Conservation (phyloP, 2,888 invertebrate genomes). For the Keiferia lycopersicella region DNA sequence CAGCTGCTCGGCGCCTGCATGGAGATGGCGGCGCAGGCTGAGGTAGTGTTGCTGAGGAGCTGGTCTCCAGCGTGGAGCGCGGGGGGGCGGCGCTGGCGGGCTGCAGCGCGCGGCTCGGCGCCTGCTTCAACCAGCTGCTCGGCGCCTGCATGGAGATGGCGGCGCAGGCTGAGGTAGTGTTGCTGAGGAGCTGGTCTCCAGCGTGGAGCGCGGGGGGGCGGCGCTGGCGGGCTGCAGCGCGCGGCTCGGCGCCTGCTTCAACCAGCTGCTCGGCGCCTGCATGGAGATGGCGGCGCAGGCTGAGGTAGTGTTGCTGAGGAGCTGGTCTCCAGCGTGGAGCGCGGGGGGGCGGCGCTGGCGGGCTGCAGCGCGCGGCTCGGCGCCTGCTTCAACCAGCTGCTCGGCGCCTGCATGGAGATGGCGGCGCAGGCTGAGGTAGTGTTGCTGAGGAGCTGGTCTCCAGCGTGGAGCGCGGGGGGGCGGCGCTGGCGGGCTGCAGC, state of each 20-base stretch:
- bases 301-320: no score
- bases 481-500: slow-evolving; percentile 88
- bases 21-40: no score
- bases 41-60: no score
- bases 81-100: slow-evolving; percentile 84
- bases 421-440: slow-evolving; percentile 85
- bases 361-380: slow-evolving; percentile 88
- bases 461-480: slow-evolving; percentile 70
- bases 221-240: slow-evolving; percentile 87
- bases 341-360: slow-evolving; percentile 71
- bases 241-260: slow-evolving; percentile 73
- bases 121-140: no score
- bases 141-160: no score
- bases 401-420: slow-evolving; percentile 92
- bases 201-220: slow-evolving; percentile 82
- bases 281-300: no score
- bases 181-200: slow-evolving; percentile 54
- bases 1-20: no score
- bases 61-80: no score
- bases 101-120: slow-evolving; percentile 85
- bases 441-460: slow-evolving; percentile 39
- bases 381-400: slow-evolving; percentile 87
- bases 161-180: no score
- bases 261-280: no score
- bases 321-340: no score